Evolutionary conservation across 2,797 vertebrate genomes (phyloP), one percentile per base, ranked within the genome.

Genomic region (Oreochromis grahami): DNA sequence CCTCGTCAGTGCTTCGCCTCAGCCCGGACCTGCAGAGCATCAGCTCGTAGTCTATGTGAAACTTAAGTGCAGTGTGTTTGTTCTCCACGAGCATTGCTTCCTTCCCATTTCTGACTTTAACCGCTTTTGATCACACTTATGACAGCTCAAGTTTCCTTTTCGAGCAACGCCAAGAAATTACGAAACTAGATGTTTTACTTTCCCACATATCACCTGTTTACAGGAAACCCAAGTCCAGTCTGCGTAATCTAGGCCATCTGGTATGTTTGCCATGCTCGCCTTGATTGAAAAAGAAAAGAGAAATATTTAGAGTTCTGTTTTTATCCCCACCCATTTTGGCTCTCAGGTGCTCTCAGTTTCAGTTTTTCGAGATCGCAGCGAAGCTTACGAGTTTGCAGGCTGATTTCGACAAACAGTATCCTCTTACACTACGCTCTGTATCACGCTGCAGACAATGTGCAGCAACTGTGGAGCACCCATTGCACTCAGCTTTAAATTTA

Each of bases 101-200:
- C 93, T 96, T 96, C 94, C 92, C 63, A 84, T 91, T 95, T 93
- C 86, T 90, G 80, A 81, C 34, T 80, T 78, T 4, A 82, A 41
- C 86, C 7, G 68, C 78, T 76, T 70, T 76, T 21, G 63, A 81
- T 88, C 55, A 72, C 38, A 53, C 78, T 65, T 80, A 10, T 89
- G 91, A 92, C 81, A 32, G 43, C 81, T 79, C 14, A 56, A 34
- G 77, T 91, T 93, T 95, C 92, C 90, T 88, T 93, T 90, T 91
- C 55, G 12, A 77, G 82, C 89, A 43, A 60, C 4, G 14, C 12
- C 17, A 53, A 76, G 36, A 76, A 24, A 50, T 80, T 81, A 29
- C 14, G 68, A 85, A 90, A 78, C 72, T 74, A 29, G 51, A 45
- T 15, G 78, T 2, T 53, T 79, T 76, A 65, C 60, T 89, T 93